Evolutionary conservation across 1,140 invertebrate species (phyloP), one percentile per base, ranked within the genome.

Genomic region (Hyposmocoma kahamanoa): DNA sequence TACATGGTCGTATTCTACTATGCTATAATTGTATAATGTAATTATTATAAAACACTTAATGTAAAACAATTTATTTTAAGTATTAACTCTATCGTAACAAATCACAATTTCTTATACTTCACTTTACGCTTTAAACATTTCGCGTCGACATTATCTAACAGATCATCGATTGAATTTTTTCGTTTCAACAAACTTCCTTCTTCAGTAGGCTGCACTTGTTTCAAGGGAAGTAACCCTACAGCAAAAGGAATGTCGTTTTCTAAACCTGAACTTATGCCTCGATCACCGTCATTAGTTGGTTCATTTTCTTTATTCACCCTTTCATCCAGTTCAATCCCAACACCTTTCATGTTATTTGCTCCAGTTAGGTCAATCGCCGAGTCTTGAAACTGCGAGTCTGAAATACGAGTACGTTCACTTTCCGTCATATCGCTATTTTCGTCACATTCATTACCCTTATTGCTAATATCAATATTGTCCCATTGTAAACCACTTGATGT

Each of bases 91-190:
- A n/a, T n/a, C n/a, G n/a, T n/a, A n/a, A n/a, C n/a, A n/a, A 46
- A 43, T 61, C 53, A 67, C 43, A 66, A 38, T 57, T 75, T 81
- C 66, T 81, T 84, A 55, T 75, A 68, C 66, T 84, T 84, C 4
- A 64, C 55, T 48, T 78, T 81, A 56, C 78, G 75, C 64, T 83
- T 84, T 63, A 84, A 72, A 66, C 68, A 81, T 57, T 75, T 79
- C 3, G 75, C 65, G 52, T 82, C 76, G 17, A 66, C 61, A 49
- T 72, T 60, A 44, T 73, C 57, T 47, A 69, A 62, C 11, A 52
- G 55, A 45, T 71, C 65, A 50, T 72, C 67, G 20, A 59, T 48
- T 4, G 62, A 55, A 24, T 54, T 61, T 64, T 70, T 74, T 43
- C 76, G 64, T 61, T 84, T 84, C 22, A 70, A 43, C 42, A 69